Conservation (phyloP, 2,888 invertebrate genomes). For the Rhamphomyia laevipes region DNA sequence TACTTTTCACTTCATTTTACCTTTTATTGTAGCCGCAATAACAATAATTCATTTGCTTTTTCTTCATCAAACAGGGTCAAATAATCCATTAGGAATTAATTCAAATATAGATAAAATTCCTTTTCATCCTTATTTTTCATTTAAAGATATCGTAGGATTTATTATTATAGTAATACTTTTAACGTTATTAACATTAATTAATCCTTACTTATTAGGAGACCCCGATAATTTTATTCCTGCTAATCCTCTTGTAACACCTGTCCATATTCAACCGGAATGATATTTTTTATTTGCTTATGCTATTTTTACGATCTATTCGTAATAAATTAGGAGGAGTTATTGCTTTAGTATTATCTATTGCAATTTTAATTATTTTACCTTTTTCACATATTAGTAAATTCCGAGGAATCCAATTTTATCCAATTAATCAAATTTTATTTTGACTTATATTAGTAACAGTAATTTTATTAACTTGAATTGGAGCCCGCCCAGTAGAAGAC, state of each 20-base stretch:
- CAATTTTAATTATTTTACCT: slow-evolving; percentile 52
- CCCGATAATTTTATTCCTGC: slow-evolving; percentile 60
- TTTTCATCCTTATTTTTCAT: slow-evolving; percentile 53
- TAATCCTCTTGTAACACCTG: slow-evolving; percentile 44
- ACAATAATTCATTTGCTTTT: slow-evolving; percentile 52
- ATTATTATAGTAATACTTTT: slow-evolving; percentile 44
- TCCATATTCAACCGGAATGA: slow-evolving; percentile 75
- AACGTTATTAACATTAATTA: slow-evolving; percentile 41
- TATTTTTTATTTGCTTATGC: slow-evolving; percentile 75
- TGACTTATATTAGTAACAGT: slow-evolving; percentile 45
- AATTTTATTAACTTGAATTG: slow-evolving; percentile 59
- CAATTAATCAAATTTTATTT: slow-evolving; percentile 47
- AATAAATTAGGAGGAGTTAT: slow-evolving; percentile 65
- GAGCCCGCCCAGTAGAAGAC: slow-evolving; percentile 53
- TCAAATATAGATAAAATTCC: slow-evolving; percentile 56
- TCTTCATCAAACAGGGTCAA: slow-evolving; percentile 55
- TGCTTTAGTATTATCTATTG: slow-evolving; percentile 43
- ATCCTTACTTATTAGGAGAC: slow-evolving; percentile 51
- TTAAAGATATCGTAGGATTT: slow-evolving; percentile 52
- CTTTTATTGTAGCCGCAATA: slow-evolving; percentile 52
- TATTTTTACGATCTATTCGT: slow-evolving; percentile 66
- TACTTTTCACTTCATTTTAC: slow-evolving; percentile 59
- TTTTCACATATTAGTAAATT: slow-evolving; percentile 45
- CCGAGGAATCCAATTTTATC: slow-evolving; percentile 48
- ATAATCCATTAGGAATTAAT: slow-evolving; percentile 52